phyloP scores from a whole-genome alignment of 2,888 invertebrate genomes.

The Fragum sueziense region DNA sequence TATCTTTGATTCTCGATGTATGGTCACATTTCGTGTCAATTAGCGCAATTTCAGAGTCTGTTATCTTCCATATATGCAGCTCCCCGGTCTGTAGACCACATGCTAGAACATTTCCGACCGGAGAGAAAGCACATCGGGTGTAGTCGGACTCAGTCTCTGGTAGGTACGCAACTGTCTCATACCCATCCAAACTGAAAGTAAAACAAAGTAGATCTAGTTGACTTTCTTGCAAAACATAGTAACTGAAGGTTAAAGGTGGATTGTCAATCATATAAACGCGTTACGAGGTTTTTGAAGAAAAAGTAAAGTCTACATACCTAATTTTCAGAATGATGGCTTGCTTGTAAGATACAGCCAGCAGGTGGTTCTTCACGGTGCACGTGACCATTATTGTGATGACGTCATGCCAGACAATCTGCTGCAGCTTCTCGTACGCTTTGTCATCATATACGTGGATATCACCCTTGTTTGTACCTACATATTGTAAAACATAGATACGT shows the following conservation, averaged over 20 bases:
- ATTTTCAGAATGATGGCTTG: slow-evolving; percentile 30
- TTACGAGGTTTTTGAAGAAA: too few relatives aligned
- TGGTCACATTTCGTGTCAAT: slow-evolving; percentile 14
- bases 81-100: slow-evolving; percentile 34
- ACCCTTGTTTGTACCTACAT: slow-evolving; percentile 27
- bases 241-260: too few relatives aligned
- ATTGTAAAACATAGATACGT: too few relatives aligned
- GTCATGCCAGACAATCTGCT: slow-evolving; percentile 1
- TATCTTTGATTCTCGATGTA: slow-evolving; percentile 36
- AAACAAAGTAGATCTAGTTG: background rate
- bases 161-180: slow-evolving; percentile 13
- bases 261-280: too few relatives aligned
- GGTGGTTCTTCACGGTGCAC: slow-evolving; percentile 13
- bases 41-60: slow-evolving; percentile 10
- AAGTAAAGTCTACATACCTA: too few relatives aligned
- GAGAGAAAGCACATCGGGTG: slow-evolving; percentile 23
- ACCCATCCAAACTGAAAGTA: slow-evolving; percentile 19
- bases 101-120: slow-evolving; percentile 18
- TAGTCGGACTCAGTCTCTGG: slow-evolving; percentile 21
- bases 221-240: slow-evolving; percentile 3
- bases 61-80: slow-evolving; percentile 35
- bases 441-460: slow-evolving; percentile 22
- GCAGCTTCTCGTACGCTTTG: slow-evolving; percentile 3
- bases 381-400: slow-evolving; percentile 14
- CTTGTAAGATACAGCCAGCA: background rate